Percentiles rank a stretch among this genome's conserved stretches.
These are phyloP conservation scores for Bombylius major DNA, from an alignment of 2,888 invertebrate species.

Conservation along the genomic window DNA sequence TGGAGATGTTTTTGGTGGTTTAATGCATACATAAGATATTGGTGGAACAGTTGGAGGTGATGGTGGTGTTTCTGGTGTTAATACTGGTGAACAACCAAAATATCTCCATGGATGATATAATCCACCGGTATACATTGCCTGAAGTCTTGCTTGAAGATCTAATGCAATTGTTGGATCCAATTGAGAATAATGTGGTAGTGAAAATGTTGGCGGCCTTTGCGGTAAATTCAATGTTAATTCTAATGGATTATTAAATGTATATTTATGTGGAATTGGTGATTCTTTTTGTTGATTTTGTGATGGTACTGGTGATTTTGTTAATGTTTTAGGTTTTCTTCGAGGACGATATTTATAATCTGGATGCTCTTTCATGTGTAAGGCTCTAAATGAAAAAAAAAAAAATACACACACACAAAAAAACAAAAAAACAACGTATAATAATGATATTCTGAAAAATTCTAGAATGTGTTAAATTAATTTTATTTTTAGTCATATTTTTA, in stretches of 20 bases:
- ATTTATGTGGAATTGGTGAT: slow-evolving; percentile 21
- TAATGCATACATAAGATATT: slow-evolving; percentile 24
- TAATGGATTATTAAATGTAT: slow-evolving; percentile 31
- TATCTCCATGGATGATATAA: slow-evolving; percentile 37
- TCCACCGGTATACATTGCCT: slow-evolving; percentile 35
- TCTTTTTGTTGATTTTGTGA: slow-evolving; percentile 17
- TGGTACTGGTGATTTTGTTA: slow-evolving; percentile 48
- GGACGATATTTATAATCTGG: slow-evolving; percentile 88
- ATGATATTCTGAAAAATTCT: no score
- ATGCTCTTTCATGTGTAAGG: slow-evolving; percentile 86
- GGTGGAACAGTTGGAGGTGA: slow-evolving; percentile 24
- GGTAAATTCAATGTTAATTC: slow-evolving; percentile 31
- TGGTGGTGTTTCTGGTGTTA: slow-evolving; percentile 34
- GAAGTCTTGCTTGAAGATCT: slow-evolving; percentile 34
- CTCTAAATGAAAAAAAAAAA: slow-evolving; percentile 41
- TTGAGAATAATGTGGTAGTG: slow-evolving; percentile 29
- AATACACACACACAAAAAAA: no score
- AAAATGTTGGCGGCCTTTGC: slow-evolving; percentile 21
- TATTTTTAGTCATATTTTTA: no score
- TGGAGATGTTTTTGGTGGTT: slow-evolving; percentile 33
- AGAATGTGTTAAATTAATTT: no score
- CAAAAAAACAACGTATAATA: no score
- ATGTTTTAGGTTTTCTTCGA: slow-evolving; percentile 72
- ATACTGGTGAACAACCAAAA: slow-evolving; percentile 29
- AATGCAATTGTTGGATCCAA: slow-evolving; percentile 35